phyloP scores from a whole-genome alignment of 2,888 invertebrate species.

The Andrena haemorrhoa region DNA sequence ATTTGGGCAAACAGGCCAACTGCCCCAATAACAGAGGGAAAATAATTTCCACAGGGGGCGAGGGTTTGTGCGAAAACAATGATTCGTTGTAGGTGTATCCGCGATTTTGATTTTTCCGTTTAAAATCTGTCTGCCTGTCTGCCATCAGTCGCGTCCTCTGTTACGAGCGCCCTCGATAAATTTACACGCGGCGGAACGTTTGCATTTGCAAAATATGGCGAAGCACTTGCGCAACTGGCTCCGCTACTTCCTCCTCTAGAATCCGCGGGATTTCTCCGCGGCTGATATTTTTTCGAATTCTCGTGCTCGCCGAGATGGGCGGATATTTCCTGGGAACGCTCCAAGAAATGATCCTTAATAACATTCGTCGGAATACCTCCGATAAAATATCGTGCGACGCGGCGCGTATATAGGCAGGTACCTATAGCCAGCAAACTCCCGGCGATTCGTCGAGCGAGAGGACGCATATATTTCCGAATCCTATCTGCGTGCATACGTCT shows the following conservation, averaged over 20 bases:
- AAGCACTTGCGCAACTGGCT: background rate
- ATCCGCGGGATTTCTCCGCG: conserved; percentile 6
- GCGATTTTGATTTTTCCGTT: too few relatives aligned
- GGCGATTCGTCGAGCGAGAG: conserved; percentile 51
- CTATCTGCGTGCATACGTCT: conserved; percentile 61
- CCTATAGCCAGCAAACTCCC: conserved; percentile 43
- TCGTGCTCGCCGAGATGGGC: background rate
- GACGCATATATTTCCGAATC: conserved; percentile 57
- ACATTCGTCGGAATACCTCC: conserved; percentile 30
- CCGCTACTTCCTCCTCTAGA: conserved; percentile 8
- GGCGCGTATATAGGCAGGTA: background rate
- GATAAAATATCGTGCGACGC: conserved; percentile 51
- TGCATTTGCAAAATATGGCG: too few relatives aligned
- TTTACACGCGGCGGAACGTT: background rate
- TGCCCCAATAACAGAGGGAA: too few relatives aligned
- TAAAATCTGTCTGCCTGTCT: too few relatives aligned
- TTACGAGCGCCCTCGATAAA: background rate
- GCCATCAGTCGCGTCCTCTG: too few relatives aligned
- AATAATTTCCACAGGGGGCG: too few relatives aligned
- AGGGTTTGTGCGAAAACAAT: too few relatives aligned
- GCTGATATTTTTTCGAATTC: conserved; percentile 12
- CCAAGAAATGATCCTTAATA: conserved; percentile 41
- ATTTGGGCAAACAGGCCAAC: too few relatives aligned
- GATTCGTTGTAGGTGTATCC: too few relatives aligned
- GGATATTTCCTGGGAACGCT: conserved; percentile 9